Base-by-base conservation (phyloP, 2,888 invertebrate species). In the Brachynemurus nebulosus region DNA sequence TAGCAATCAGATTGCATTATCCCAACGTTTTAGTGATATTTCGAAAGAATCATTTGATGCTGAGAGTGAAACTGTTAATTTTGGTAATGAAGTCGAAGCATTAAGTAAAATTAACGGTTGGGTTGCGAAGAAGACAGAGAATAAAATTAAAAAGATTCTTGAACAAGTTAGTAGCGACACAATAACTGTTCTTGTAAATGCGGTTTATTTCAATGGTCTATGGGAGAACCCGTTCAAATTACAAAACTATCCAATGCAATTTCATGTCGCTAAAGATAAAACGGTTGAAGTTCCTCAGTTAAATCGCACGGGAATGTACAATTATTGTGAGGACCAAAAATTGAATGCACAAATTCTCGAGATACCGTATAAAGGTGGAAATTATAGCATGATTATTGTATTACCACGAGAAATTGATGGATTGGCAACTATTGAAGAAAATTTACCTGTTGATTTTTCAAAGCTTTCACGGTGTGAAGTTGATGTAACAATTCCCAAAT, bases 81-180 rank as follows among this genome's bases (percentile, higher is more conserved):
- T 89, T 52, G 52, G 44, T 0, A 51, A 73, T 18, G 60, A 69
- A 1, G 70, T 69, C 0, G 53, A 65, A 1, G 12, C 17, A 19
- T 62, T 66, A 3, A 51, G 60, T 4, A 61, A 59, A 0, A 90
- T 96, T 39, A 96, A 96, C 58, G 53, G 61, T 27, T 92, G 91
- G 86, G 86, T 80, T 33, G 78, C 79, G 56, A 60, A 71, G 4
- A 74, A 85, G 56, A 96, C 96, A 0, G 78, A 85, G 43, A 64
- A 81, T 7, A 86, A 81, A 60, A 93, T 96, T 45, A 76, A 78
- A 52, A 70, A 90, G 54, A 67, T 96, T 2, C 63, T 96, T 40
- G 59, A 69, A 2, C 12, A 73, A 2, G 76, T 69, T 50, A 67
- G 69, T 54, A 57, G 88, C 1, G 55, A 66, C 55, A 40, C 42